phyloP scores from a whole-genome alignment of 2,797 vertebrate genomes.

The Austrolebias charrua region DNA sequence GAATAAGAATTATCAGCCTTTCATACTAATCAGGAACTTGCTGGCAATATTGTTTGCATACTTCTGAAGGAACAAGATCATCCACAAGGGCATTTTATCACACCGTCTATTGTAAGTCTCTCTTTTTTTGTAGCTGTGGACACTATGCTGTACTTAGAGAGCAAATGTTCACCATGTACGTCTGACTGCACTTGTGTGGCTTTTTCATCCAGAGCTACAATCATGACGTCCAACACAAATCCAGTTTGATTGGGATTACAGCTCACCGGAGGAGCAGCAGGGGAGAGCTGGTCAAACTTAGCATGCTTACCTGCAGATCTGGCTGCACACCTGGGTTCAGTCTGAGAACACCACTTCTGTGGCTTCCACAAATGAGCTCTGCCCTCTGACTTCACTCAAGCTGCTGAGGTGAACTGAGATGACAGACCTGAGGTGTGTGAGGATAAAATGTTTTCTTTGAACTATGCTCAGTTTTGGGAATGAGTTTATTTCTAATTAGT shows the following conservation, averaged over 20 bases:
- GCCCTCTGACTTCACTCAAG: constrained; percentile 1
- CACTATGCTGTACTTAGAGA: constrained; percentile 8
- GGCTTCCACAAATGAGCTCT: constrained; percentile 8
- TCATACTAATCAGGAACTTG: constrained; percentile 22
- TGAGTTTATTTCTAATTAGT: no score
- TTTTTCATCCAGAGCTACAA: constrained; percentile 28
- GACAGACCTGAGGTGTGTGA: neutral
- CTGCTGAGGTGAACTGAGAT: neutral
- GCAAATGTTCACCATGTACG: constrained; percentile 8
- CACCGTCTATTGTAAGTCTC: neutral
- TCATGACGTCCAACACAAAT: constrained; percentile 71
- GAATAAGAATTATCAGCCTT: constrained; percentile 15
- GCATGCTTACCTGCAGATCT: constrained; percentile 29
- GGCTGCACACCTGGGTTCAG: constrained; percentile 22
- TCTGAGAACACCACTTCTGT: constrained; percentile 5
- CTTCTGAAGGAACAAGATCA: neutral
- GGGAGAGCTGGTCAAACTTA: constrained; percentile 39
- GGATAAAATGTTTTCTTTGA: no score
- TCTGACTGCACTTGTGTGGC: constrained; percentile 18
- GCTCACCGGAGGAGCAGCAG: constrained; percentile 40
- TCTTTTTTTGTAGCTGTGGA: neutral
- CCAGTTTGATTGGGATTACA: constrained; percentile 71
- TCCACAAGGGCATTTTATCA: constrained; percentile 5
- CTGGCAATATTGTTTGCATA: constrained; percentile 30
- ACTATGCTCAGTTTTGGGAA: no score